A percentile compares a stretch with the other conserved stretches of the same genome.
These are phyloP conservation scores for Temnothorax nylanderi DNA, from an alignment of 1,140 invertebrate genomes.

Conservation along the genomic window DNA sequence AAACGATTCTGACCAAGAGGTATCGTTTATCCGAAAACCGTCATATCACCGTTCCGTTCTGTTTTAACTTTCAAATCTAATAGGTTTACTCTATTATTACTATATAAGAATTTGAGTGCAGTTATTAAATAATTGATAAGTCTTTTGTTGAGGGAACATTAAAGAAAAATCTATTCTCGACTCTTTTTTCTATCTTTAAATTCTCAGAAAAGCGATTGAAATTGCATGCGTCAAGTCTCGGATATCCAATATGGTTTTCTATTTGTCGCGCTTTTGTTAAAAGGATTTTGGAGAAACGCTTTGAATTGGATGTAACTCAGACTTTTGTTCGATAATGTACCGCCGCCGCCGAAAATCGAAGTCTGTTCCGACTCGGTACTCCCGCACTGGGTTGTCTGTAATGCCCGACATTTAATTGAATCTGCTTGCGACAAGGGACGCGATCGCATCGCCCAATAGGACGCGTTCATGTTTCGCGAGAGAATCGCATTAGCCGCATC, in stretches of 20 bases:
- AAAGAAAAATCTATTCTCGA: neutral
- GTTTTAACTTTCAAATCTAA: neutral
- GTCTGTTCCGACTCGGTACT: conserved; percentile 11
- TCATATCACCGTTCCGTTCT: neutral
- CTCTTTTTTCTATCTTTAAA: neutral
- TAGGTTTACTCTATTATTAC: neutral
- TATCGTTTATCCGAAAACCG: neutral
- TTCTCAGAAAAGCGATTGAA: neutral
- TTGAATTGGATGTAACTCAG: neutral
- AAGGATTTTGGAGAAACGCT: neutral
- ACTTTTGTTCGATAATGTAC: conserved; percentile 26
- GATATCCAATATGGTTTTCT: neutral
- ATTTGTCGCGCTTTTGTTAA: neutral
- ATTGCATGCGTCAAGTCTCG: neutral
- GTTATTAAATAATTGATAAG: neutral
- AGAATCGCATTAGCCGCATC: conserved; percentile 20
- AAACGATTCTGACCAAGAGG: neutral
- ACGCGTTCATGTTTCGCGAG: conserved; percentile 25
- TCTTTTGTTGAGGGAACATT: neutral
- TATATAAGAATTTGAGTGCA: neutral
- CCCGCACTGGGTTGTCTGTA: neutral
- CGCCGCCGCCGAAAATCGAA: conserved; percentile 14
- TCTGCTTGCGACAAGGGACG: conserved; percentile 41
- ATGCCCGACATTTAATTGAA: conserved; percentile 50
- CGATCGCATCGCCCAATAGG: conserved; percentile 41